Evolutionary conservation across 2,888 invertebrate species (phyloP).

Genomic region (Caenorhabditis sp.): DNA sequence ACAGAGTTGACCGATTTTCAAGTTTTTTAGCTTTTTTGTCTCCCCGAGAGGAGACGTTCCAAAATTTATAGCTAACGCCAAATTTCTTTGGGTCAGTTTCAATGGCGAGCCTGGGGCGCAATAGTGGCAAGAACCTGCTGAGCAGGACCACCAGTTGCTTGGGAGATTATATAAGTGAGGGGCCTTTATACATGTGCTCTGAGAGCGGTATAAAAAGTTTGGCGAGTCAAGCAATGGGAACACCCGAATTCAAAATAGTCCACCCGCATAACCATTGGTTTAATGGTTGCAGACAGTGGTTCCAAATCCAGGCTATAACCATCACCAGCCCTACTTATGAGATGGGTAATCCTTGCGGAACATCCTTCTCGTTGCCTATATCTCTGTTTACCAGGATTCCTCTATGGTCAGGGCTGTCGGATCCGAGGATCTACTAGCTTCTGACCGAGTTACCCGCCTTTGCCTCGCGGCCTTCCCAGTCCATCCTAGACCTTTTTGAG

Average conservation of each 20-base stretch:
- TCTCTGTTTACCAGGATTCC: neutral
- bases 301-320: neutral
- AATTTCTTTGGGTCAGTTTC: slow-evolving; percentile 1
- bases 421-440: neutral
- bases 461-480: slow-evolving; percentile 1
- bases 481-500: neutral
- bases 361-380: neutral
- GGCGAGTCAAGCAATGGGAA: neutral
- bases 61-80: slow-evolving; percentile 5
- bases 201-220: neutral
- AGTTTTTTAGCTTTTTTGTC: neutral
- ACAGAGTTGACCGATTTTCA: neutral
- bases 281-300: neutral
- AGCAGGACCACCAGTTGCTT: neutral
- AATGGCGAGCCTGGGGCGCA: slow-evolving; percentile 11
- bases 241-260: neutral
- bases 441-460: neutral
- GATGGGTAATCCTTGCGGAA: neutral
- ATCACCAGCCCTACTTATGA: slow-evolving; percentile 1
- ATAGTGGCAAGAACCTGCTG: neutral
- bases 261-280: slow-evolving; percentile 1
- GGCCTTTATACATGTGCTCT: neutral
- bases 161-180: slow-evolving; percentile 7
- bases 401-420: neutral
- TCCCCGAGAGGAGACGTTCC: slow-evolving; percentile 5